Evolutionary conservation across 2,888 invertebrate species (phyloP).

Genomic region (Piscicola geometra): DNA sequence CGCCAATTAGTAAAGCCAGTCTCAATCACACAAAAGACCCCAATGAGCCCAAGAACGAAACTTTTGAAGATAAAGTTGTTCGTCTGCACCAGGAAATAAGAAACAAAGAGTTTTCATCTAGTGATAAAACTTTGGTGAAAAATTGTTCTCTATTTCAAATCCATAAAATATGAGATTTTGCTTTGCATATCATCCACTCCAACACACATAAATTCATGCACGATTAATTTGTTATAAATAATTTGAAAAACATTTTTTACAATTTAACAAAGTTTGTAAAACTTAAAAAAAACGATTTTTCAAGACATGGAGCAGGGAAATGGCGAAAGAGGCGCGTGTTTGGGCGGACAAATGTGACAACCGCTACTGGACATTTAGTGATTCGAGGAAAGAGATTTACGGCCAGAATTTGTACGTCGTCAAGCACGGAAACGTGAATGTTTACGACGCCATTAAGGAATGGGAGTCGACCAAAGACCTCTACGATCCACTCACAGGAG

Average conservation of each 20-base stretch:
- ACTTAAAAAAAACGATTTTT: too few relatives aligned
- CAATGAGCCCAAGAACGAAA: not conserved
- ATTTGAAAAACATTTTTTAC: too few relatives aligned
- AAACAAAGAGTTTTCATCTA: not conserved
- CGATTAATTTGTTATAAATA: too few relatives aligned
- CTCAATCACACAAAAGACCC: not conserved
- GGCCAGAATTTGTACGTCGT: not conserved
- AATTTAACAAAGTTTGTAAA: too few relatives aligned
- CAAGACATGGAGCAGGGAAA: not conserved
- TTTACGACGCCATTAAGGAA: not conserved
- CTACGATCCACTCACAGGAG: not conserved
- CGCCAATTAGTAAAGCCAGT: not conserved
- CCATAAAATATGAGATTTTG: too few relatives aligned
- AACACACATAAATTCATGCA: too few relatives aligned
- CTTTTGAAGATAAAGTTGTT: not conserved
- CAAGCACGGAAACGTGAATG: not conserved
- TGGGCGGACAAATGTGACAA: not conserved
- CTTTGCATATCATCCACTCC: too few relatives aligned
- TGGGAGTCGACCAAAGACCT: not conserved
- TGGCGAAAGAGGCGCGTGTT: not conserved
- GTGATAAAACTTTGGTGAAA: too few relatives aligned
- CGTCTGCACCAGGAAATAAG: not conserved
- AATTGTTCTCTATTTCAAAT: too few relatives aligned
- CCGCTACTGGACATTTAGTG: not conserved
- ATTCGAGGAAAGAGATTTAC: not conserved